Evolutionary conservation across 2,113 vertebrate species (phyloP).

Genomic region (Alexandromys fortis): DNA sequence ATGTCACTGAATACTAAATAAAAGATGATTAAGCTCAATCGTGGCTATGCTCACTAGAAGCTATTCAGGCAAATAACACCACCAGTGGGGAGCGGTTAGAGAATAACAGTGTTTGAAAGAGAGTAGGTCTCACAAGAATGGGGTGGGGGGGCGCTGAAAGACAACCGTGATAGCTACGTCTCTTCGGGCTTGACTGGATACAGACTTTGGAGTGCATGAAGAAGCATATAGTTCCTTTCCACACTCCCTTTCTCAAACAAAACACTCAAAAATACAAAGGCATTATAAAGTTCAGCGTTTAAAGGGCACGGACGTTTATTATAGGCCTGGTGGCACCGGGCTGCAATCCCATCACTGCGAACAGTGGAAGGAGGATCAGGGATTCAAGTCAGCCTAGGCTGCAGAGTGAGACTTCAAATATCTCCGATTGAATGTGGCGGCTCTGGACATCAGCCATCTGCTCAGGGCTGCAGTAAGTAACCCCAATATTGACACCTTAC

Average conservation of each 20-base stretch:
- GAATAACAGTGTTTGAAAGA: background rate
- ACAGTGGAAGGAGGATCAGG: background rate
- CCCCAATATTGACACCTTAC: background rate
- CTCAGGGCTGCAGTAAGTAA: background rate
- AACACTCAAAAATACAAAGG: conserved; percentile 24
- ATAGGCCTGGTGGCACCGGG: background rate
- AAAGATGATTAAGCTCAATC: conserved; percentile 36
- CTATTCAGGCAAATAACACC: background rate
- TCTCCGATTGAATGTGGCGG: background rate
- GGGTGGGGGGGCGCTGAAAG: background rate
- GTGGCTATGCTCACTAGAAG: conserved; percentile 10
- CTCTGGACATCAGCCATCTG: background rate
- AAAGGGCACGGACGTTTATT: conserved; percentile 18
- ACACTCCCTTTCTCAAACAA: conserved; percentile 7
- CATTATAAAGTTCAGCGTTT: conserved; percentile 24
- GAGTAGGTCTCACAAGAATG: background rate
- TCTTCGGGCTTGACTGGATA: background rate
- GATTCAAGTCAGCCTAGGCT: background rate
- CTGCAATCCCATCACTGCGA: background rate
- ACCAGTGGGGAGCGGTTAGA: background rate
- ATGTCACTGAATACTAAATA: conserved; percentile 41
- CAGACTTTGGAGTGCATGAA: background rate
- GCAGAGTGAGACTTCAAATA: background rate
- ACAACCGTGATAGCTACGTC: background rate
- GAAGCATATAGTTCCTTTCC: conserved; percentile 10